Base-by-base conservation (phyloP, 2,113 vertebrate genomes). In the Platanista minor region DNA sequence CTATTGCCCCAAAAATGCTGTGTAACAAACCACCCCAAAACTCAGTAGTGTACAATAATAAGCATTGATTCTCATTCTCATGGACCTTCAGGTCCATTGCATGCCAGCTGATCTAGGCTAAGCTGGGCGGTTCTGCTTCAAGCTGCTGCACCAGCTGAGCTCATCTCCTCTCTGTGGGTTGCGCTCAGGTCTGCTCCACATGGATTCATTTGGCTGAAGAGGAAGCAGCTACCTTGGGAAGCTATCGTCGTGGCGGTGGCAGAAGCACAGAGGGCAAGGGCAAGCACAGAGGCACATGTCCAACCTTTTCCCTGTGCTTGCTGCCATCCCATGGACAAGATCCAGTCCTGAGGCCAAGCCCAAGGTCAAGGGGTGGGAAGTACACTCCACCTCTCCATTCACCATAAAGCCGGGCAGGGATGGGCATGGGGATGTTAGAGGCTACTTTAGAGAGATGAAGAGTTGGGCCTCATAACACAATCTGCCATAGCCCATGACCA, bases 211-310 rank as follows among this genome's bases (percentile, higher is more conserved):
- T 77, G 59, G n/a, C 23, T 39, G 3, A 89, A 78, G 41, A 87
- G 43, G 82, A 83, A 88, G 87, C 36, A 5, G 33, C 41, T 92
- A 17, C 75, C 33, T 27, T 4, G 43, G 36, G 59, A 59, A 54
- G 39, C 17, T 67, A 27, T 86, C 62, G 41, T 69, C 11, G 0
- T 61, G 62, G 41, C 75, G 31, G 23, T 57, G 17, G 21, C 21
- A 85, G 61, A 82, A 66, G 62, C 36, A 20, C 52, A 20, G 18
- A 94, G 54, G 62, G 13, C 75, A 92, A 81, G 15, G 61, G 41
- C 8, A 41, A 33, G 27, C 29, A 20, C 21, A 18, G 5, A 31
- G 39, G 25, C 14, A 39, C 15, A 43, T 41, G 27, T 46, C 23
- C 62, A 74, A n/a, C 78, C 41, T 61, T 49, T 11, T 8, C 29